Base-by-base conservation (phyloP, 64 coral and sea anemone genomes). In the Stichodactyla mertensii region DNA sequence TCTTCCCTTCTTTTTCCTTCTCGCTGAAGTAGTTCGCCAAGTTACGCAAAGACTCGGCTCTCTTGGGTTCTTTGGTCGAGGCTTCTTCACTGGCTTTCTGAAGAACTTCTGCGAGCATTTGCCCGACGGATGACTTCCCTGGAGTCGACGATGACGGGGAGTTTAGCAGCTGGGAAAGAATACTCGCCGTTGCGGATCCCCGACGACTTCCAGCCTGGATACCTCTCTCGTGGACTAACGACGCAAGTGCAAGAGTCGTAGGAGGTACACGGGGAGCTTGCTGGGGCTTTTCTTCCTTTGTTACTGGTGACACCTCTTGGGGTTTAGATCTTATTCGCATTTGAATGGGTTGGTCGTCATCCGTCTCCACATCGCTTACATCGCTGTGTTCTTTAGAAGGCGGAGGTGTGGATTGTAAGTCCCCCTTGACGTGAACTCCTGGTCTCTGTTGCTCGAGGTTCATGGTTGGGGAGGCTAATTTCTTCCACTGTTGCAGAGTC, bases 21-120 rank as follows among this genome's bases (percentile, higher is more conserved):
- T 97, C 94, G 77, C 94, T 97, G 53, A 97, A 97, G 82, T 97
- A 97, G 10, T 87, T 87, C 10, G 94, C 85, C 61, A 97, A 70
- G 55, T 88, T 97, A 13, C 91, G 84, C 45, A 97, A 83, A 10
- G 94, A 97, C 54, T 89, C 85, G 1, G 94, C 91, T 15, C 94
- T 78, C 12, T 45, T 87, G 12, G 90, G 94, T 58, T 93, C 88
- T 80, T 89, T 89, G 7, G 71, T 83, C 10, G 82, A 84, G 4
- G 94, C 91, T 51, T 84, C 91, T 67, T 93, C 91, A 16, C 94
- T 97, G 64, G 94, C 94, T 79, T 97, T 97, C 1, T 90, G 67
- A 16, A 97, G 82, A 4, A 92, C 94, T 57, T 93, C 91, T 55
- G 94, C 94, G 7, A 97, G 86, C 19, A 97, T 91, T 16, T 90